Conservation (phyloP, 2,888 invertebrate species). For the Tetragonisca angustula region DNA sequence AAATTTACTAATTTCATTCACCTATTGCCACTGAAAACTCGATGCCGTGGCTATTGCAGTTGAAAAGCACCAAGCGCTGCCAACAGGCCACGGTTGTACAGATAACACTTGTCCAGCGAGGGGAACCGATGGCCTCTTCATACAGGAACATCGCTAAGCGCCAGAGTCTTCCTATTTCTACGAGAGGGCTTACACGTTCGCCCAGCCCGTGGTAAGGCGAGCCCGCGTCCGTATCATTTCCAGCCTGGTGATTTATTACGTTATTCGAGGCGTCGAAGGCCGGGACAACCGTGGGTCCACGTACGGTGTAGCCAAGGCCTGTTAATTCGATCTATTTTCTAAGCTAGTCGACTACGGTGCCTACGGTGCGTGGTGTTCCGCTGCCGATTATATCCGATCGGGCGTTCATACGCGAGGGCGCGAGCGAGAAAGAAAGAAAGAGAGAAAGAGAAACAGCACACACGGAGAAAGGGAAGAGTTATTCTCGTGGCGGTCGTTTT, state of each 20-base stretch:
- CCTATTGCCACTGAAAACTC: neutral
- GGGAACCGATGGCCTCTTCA: neutral
- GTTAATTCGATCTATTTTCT: constrained; percentile 64
- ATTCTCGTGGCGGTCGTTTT: constrained; percentile 39
- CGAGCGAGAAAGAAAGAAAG: neutral
- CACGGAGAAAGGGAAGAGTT: neutral
- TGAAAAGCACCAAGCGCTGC: neutral
- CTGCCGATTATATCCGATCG: constrained; percentile 56
- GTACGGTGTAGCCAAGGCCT: constrained; percentile 23
- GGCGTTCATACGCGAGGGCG: constrained; percentile 53
- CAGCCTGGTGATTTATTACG: constrained; percentile 55
- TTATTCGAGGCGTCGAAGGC: constrained; percentile 57
- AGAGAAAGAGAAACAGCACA: neutral
- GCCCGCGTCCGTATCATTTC: constrained; percentile 59
- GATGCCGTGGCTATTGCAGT: neutral
- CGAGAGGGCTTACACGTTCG: constrained; percentile 42
- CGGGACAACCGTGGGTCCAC: constrained; percentile 50
- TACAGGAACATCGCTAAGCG: constrained; percentile 22
- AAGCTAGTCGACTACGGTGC: constrained; percentile 20
- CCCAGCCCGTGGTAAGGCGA: constrained; percentile 8
- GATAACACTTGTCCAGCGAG: constrained; percentile 11
- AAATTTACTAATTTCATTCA: neutral
- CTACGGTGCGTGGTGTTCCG: constrained; percentile 49
- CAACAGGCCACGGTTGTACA: neutral
- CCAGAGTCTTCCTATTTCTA: constrained; percentile 51